Evolutionary conservation across 2,113 vertebrate genomes (phyloP), one percentile per base, ranked within the genome.

Genomic region (Martes martes): DNA sequence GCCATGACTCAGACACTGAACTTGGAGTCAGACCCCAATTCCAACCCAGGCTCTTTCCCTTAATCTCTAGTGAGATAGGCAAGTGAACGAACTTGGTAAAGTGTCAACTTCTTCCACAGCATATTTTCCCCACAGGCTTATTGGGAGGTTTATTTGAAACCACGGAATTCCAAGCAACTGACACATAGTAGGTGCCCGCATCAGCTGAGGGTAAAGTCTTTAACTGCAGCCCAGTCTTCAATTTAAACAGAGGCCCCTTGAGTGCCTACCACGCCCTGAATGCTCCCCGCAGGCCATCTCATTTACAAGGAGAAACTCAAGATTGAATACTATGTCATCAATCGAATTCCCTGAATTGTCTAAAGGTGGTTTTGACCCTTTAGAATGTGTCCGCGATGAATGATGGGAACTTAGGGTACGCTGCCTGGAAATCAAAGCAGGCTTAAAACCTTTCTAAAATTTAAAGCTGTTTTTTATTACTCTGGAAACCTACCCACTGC

Each of bases 381-480:
- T 33, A 71, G 82, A 87, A 89, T 31, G 61, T 1, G 87, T 28
- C 21, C 69, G 84, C 0, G 4, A 10, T 84, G 80, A 84, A 76
- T 83, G 55, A 79, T 86, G 36, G 67, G 57, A 83, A 87, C 21
- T 76, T 36, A 89, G 36, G 57, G 31, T 39, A 31, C 76, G 42
- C 76, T 96, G 67, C 23, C n/a, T 94, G 45, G 83, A 96, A 96
- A 88, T 36, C 67, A 87, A 61, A 36, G 24, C n/a, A 86, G 6
- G 13, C 86, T 95, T 79, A 76, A 94, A 91, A 71, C 82, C 11
- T 88, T 86, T 69, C n/a, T 78, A 28, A 96, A 96, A 81, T 83
- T 79, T 96, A 83, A 96, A 95, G 79, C 45, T 93, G 11, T 31
- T 84, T 91, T 89, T 83, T 76, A 93, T 86, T 86, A 88, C 21